Percentiles rank a stretch among this genome's conserved stretches.
These are phyloP conservation scores for Xylota segnis DNA, from an alignment of 2,888 invertebrate species.

Conservation along the genomic window DNA sequence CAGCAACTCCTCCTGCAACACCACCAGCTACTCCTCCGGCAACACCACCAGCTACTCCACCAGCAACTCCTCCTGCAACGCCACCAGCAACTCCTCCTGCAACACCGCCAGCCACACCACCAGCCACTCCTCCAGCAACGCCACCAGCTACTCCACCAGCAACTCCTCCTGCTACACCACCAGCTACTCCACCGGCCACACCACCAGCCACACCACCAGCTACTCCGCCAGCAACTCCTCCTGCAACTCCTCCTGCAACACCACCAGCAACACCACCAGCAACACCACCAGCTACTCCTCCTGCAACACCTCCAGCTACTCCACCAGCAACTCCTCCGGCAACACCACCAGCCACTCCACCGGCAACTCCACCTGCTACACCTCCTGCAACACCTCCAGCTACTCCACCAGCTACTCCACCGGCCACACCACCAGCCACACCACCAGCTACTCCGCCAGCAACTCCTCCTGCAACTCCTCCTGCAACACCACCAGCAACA, in stretches of 20 bases:
- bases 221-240: neutral
- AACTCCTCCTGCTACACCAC: neutral
- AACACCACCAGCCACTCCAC: neutral
- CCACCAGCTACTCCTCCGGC: neutral
- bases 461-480: neutral
- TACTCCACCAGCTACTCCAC: neutral
- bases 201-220: neutral
- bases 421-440: neutral
- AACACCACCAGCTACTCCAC: neutral
- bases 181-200: neutral
- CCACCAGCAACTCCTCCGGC: constrained; percentile 3
- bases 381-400: neutral
- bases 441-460: neutral
- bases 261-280: constrained; percentile 6
- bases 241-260: neutral
- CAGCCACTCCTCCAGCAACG: neutral
- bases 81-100: neutral
- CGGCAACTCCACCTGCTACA: constrained; percentile 2
- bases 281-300: neutral
- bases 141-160: neutral
- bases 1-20: neutral
- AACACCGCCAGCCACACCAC: neutral
- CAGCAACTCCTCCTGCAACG: neutral
- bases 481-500: constrained; percentile 4
- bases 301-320: neutral